A percentile compares a stretch with the other conserved stretches of the same genome.
These are phyloP conservation scores for Mythimna albipuncta DNA, from an alignment of 2,888 invertebrate species.

Conservation along the genomic window DNA sequence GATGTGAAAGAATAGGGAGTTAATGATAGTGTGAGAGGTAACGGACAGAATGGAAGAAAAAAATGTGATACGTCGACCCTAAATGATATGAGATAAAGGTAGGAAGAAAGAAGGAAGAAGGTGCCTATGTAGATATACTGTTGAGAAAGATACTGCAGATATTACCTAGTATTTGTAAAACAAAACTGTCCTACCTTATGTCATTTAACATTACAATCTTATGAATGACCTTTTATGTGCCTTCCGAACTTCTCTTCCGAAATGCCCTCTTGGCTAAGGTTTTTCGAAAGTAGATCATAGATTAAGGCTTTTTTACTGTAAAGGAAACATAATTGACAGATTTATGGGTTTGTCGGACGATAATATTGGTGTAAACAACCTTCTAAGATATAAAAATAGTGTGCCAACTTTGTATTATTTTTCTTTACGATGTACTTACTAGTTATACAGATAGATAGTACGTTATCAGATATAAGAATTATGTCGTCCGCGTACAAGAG, in stretches of 20 bases:
- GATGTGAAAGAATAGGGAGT: too few species aligned
- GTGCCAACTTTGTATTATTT: background rate
- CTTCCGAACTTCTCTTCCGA: slow-evolving; percentile 19
- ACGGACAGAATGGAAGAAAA: too few species aligned
- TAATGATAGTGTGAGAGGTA: too few species aligned
- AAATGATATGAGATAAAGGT: too few species aligned
- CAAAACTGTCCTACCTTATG: too few species aligned
- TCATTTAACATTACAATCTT: slow-evolving; percentile 12
- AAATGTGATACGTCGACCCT: too few species aligned
- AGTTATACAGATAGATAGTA: background rate
- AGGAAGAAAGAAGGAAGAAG: too few species aligned
- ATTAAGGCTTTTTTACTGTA: slow-evolving; percentile 16
- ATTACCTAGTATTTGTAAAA: too few species aligned
- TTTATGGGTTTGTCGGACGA: slow-evolving; percentile 32
- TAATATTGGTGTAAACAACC: slow-evolving; percentile 19
- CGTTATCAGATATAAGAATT: too few species aligned
- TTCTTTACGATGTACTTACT: background rate
- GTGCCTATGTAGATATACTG: too few species aligned
- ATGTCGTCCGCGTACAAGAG: too few species aligned
- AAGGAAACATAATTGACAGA: slow-evolving; percentile 41
- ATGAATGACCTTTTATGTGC: slow-evolving; percentile 15
- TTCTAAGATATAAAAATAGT: background rate
- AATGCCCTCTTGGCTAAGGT: slow-evolving; percentile 31
- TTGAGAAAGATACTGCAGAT: too few species aligned
- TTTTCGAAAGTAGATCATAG: slow-evolving; percentile 20